Base-by-base conservation (phyloP, 1,140 invertebrate species). In the Tetragonula clypearis region DNA sequence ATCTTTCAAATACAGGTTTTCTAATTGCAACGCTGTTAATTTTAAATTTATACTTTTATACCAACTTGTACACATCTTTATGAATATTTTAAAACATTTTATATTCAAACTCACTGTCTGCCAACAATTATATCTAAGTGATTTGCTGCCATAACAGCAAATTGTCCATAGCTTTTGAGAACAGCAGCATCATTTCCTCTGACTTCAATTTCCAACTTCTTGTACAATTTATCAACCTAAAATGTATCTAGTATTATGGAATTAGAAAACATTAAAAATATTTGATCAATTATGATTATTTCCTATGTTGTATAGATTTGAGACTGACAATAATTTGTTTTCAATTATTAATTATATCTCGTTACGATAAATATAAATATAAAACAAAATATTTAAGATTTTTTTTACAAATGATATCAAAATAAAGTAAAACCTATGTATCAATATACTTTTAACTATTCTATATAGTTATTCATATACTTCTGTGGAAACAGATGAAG, bases 131-230 rank as follows among this genome's bases (percentile, higher is more conserved):
- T 97, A 49, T 96, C 97, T 82, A 99, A 96, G 94, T 99, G 96
- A 79, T 96, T 95, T 2, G 98, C 98, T 68, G 98, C 96, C 75
- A 96, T 96, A 19, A 96, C 95, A n/a, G 97, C 95, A 95, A 99
- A 99, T 95, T 96, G 96, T 77, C 97, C 96, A 94, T 99, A 99
- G 95, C 98, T 99, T 75, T 97, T 96, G 8, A 99, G 93, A 11
- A 99, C 98, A 11, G 97, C 97, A 26, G 96, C 96, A 93, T 99
- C 98, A 93, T 99, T 97, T 60, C 97, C 97, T 92, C 97, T 96
- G 65, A 99, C 96, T 95, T 99, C 98, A 85, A 99, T 93, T 94
- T 98, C 97, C n/a, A 99, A 94, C 90, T 96, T 96, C 94, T 97
- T 98, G 90, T 96, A 98, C 19, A 99, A 95, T 94, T 97, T 97